These are phyloP conservation scores for Drosophila macrothrix DNA, from an alignment of 2,888 invertebrate genomes.

Conservation along the genomic window DNA sequence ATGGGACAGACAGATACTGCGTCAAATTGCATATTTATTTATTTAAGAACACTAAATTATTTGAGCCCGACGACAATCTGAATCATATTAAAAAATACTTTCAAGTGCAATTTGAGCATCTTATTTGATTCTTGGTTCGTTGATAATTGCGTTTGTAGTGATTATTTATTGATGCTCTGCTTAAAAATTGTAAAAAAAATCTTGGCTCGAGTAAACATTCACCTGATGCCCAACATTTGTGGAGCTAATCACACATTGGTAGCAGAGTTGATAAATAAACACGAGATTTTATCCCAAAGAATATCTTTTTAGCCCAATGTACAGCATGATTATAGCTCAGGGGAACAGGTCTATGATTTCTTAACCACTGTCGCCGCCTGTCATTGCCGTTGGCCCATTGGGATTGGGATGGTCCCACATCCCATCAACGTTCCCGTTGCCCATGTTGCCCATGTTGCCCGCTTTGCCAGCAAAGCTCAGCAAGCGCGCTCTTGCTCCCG, in stretches of 20 bases:
- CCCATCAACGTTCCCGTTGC: slow-evolving; percentile 23
- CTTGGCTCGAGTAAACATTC: no score
- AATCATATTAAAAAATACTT: not conserved
- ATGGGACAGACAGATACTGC: slow-evolving; percentile 8
- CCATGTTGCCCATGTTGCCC: not conserved
- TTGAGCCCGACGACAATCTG: not conserved
- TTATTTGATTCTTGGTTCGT: not conserved
- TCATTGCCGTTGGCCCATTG: slow-evolving; percentile 47
- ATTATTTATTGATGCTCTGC: not conserved
- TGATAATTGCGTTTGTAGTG: not conserved
- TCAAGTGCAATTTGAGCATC: not conserved
- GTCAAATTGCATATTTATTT: not conserved
- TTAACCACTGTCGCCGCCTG: slow-evolving; percentile 44
- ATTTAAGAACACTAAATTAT: not conserved
- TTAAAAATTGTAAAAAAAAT: not conserved
- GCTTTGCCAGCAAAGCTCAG: slow-evolving; percentile 63
- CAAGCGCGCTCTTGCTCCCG: slow-evolving; percentile 63
- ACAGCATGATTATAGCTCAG: slow-evolving; percentile 12
- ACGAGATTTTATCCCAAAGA: not conserved
- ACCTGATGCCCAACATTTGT: not conserved
- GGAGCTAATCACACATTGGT: not conserved
- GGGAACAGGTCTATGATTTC: slow-evolving; percentile 64
- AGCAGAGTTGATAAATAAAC: not conserved
- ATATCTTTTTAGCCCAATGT: slow-evolving; percentile 7
- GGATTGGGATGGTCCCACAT: slow-evolving; percentile 64